A percentile compares a stretch with the other conserved stretches of the same genome.
These are phyloP conservation scores for Chrysogorgia sp. DNA, from an alignment of 92 coral and sea anemone species.

Conservation along the genomic window DNA sequence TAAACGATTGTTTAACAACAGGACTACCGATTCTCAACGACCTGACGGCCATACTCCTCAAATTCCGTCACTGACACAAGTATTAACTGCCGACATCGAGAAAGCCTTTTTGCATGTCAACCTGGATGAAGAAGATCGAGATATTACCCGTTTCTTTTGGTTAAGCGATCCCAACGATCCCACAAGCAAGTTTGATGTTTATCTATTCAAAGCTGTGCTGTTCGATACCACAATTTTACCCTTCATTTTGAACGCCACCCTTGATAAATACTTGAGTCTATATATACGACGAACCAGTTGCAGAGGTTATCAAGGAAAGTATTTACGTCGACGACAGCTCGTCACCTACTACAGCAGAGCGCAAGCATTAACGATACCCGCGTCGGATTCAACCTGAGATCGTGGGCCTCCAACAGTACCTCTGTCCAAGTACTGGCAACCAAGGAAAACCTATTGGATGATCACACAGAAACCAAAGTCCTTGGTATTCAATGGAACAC, in stretches of 20 bases:
- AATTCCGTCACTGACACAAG: conserved; percentile 52
- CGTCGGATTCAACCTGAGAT: conserved; percentile 53
- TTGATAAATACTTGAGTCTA: conserved; percentile 43
- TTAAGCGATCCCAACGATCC: conserved; percentile 54
- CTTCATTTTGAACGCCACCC: conserved; percentile 55
- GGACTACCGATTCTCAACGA: conserved; percentile 58
- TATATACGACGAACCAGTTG: conserved; percentile 33
- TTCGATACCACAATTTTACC: conserved; percentile 57
- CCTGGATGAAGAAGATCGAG: conserved; percentile 49
- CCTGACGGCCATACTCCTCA: conserved; percentile 54
- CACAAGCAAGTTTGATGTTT: conserved; percentile 48
- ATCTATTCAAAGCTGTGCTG: conserved; percentile 53
- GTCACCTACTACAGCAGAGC: no score
- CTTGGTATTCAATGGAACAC: conserved; percentile 37
- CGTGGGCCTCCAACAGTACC: conserved; percentile 58
- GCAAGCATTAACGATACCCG: no score
- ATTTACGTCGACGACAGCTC: conserved; percentile 62
- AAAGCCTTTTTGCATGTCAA: conserved; percentile 59
- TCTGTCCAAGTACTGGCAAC: conserved; percentile 26
- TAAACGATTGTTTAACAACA: conserved; percentile 46
- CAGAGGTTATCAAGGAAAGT: conserved; percentile 45
- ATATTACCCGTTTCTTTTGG: conserved; percentile 54
- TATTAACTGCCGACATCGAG: conserved; percentile 58
- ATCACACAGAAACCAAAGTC: conserved; percentile 6
- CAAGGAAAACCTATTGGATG: conserved; percentile 33